Evolutionary conservation across 2,797 vertebrate species (phyloP).

Genomic region (Oophaga sylvatica): DNA sequence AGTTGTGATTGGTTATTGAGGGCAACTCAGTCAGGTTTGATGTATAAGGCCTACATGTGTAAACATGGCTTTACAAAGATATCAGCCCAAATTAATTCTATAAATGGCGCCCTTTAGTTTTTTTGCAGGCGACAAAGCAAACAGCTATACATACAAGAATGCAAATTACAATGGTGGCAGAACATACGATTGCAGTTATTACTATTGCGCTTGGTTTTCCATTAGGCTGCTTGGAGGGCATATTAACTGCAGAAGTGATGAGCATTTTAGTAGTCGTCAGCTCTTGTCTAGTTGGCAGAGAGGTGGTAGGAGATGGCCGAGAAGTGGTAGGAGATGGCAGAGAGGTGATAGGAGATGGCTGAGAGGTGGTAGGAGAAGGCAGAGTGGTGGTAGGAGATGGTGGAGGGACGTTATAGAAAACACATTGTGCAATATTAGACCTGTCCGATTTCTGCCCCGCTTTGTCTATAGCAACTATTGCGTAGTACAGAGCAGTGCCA

Average conservation of each 20-base stretch:
- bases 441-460: conserved; percentile 63
- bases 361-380: not conserved
- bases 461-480: conserved; percentile 66
- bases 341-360: not conserved
- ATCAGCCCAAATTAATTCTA: not conserved
- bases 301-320: not conserved
- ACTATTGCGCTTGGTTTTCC: not conserved
- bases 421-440: conserved; percentile 71
- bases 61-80: not conserved
- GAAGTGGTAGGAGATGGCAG: not conserved
- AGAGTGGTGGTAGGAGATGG: not conserved
- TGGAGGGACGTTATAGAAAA: conserved; percentile 54
- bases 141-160: conserved; percentile 22
- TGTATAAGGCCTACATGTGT: not conserved
- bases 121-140: conserved; percentile 3
- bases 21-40: not conserved
- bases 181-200: conserved; percentile 26
- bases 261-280: not conserved
- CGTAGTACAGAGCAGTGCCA: conserved; percentile 67
- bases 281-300: not conserved
- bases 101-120: not conserved
- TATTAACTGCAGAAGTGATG: not conserved
- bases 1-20: no score
- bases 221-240: not conserved
- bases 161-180: not conserved